Base-by-base conservation (phyloP, 37 sponge, comb jelly and placozoan species). In the Bolinopsis microptera region DNA sequence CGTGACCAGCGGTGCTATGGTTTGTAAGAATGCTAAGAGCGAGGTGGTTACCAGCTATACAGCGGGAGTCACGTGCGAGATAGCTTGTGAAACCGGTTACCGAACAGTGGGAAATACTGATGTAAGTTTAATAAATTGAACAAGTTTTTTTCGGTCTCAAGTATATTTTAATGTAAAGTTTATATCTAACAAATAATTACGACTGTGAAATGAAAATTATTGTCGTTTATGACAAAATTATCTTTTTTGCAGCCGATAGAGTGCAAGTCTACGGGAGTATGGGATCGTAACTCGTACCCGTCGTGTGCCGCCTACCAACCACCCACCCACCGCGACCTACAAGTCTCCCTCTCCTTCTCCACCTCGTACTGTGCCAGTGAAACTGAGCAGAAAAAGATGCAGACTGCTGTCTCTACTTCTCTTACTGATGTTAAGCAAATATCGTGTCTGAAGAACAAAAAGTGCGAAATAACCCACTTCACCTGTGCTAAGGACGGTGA, bases 391-490 rank as follows among this genome's bases (percentile, higher is more conserved):
- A 21, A 2, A 8, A 72, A 72, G 75, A 72, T 72, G 75, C 2
- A 72, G 26, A 72, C 75, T 72, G 75, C 75, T 24, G 75, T 72
- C 5, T 30, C 27, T 8, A 72, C 75, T 28, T 23, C 75, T 72
- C 75, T 72, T n/a, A 72, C 75, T 5, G 75, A 72, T 72, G 18
- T 28, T n/a, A 5, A n/a, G 26, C 31, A 28, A 21, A 28, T 72
- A 2, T 30, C 75, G 3, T 72, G 75, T 21, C 75, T 72, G 75
- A 72, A 72, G 26, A 72, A 72, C 75, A 72, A 72, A 28, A 72
- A 24, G 26, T 72, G 75, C 18, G 75, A 5, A 2, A 28, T 72
- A 8, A 21, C 75, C 31, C 2, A 72, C 31, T 72, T 72, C 18
- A 72, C 31, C 18, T 72, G 75, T 21, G 75, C 75, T 21, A 72